These are phyloP conservation scores for Champsocephalus esox DNA, from an alignment of 2,797 vertebrate species.

Conservation along the genomic window DNA sequence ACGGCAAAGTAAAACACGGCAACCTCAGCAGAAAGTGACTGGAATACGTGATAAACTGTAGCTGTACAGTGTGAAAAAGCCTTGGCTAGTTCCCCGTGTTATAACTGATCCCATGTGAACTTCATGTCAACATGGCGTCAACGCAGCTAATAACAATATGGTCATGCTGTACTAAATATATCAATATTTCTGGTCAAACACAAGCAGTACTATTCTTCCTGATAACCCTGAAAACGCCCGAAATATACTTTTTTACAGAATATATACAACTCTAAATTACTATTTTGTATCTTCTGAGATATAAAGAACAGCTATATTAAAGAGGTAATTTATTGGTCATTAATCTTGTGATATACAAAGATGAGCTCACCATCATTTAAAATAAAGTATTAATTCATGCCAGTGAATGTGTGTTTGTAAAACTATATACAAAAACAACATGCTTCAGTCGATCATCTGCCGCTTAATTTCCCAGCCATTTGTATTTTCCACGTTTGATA, in stretches of 20 bases:
- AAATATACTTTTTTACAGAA: slow-evolving; percentile 85
- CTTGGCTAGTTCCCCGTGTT: slow-evolving; percentile 58
- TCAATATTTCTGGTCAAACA: slow-evolving; percentile 52
- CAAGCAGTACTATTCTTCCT: slow-evolving; percentile 51
- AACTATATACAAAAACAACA: slow-evolving; percentile 58
- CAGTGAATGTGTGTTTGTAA: slow-evolving; percentile 79
- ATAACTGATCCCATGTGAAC: slow-evolving; percentile 50
- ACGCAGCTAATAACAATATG: slow-evolving; percentile 50
- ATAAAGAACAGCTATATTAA: slow-evolving; percentile 80
- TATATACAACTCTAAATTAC: slow-evolving; percentile 81
- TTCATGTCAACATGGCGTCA: slow-evolving; percentile 43
- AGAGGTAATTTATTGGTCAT: slow-evolving; percentile 80
- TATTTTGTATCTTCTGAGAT: slow-evolving; percentile 85
- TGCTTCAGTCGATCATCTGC: slow-evolving; percentile 61
- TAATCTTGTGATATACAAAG: slow-evolving; percentile 67
- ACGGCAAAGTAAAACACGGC: slow-evolving; percentile 72
- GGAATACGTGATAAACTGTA: slow-evolving; percentile 66
- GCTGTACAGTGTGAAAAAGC: slow-evolving; percentile 71
- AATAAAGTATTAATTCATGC: slow-evolving; percentile 70
- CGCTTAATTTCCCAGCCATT: slow-evolving; percentile 49
- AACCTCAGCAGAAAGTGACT: slow-evolving; percentile 80
- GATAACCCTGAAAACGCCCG: slow-evolving; percentile 58
- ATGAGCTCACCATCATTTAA: slow-evolving; percentile 66
- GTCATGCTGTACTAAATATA: slow-evolving; percentile 60
- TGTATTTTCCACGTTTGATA: slow-evolving; percentile 51